A percentile compares a stretch with the other conserved stretches of the same genome.
Conservation (phyloP, 2,888 invertebrate genomes). For the Callyntrura guangdongensis region DNA sequence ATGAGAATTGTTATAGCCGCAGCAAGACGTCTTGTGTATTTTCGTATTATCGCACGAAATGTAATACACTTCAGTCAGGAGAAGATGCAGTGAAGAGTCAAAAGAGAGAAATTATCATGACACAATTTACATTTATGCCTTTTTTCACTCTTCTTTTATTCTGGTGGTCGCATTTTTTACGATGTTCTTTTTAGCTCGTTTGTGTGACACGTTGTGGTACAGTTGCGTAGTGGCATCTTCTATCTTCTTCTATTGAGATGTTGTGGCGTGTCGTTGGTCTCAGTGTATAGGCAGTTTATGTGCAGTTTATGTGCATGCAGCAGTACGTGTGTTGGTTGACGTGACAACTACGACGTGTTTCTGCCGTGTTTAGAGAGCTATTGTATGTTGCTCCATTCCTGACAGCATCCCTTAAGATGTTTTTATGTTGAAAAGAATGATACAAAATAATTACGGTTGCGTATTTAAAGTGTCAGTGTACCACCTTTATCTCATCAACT, state of each 20-base stretch:
- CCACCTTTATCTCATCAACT: background rate
- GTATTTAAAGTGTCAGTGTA: constrained; percentile 23
- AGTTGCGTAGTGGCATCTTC: background rate
- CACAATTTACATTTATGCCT: constrained; percentile 58
- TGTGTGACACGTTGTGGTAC: background rate
- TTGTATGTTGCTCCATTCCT: background rate
- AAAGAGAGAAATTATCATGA: constrained; percentile 61
- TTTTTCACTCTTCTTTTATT: constrained; percentile 16
- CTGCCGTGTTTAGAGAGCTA: background rate
- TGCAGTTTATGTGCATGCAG: no score
- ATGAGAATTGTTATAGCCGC: constrained; percentile 28
- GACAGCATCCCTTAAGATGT: background rate
- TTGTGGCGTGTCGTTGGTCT: background rate
- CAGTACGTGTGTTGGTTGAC: background rate
- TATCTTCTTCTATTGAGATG: background rate
- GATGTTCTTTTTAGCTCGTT: background rate
- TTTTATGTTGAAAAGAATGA: background rate
- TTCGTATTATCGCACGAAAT: constrained; percentile 14
- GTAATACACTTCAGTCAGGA: background rate
- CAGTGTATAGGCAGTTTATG: background rate
- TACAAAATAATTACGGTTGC: background rate
- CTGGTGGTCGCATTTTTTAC: background rate
- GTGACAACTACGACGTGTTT: background rate
- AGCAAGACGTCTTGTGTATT: background rate
- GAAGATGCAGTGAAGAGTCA: constrained; percentile 17